Evolutionary conservation across 2,888 invertebrate genomes (phyloP).

Genomic region (Apamea monoglypha): DNA sequence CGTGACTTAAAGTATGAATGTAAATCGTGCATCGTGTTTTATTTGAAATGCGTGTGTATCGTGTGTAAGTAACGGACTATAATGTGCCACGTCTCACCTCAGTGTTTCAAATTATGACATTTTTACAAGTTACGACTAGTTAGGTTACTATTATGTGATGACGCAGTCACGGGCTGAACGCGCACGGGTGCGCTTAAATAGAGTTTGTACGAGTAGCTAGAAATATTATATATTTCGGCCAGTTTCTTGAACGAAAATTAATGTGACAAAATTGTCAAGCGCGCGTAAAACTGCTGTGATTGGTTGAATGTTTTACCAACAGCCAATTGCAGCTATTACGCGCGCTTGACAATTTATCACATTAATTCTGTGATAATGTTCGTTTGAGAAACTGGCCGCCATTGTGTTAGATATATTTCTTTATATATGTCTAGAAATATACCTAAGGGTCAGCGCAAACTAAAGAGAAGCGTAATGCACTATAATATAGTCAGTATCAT

Average conservation of each 20-base stretch:
- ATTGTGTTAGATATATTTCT: conserved; percentile 37
- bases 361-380: neutral
- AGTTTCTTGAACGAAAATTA: neutral
- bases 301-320: neutral
- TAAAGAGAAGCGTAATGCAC: neutral
- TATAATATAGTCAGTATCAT: neutral
- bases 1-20: neutral
- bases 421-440: conserved; percentile 2
- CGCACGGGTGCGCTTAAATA: conserved; percentile 5
- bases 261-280: neutral
- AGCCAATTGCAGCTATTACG: neutral
- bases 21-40: conserved; percentile 47
- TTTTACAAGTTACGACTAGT: conserved; percentile 67
- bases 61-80: conserved; percentile 67
- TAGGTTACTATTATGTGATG: conserved; percentile 41
- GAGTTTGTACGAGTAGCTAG: conserved; percentile 20
- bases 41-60: conserved; percentile 62
- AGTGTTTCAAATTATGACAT: conserved; percentile 75
- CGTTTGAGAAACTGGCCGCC: neutral
- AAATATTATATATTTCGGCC: neutral
- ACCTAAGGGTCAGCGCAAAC: neutral
- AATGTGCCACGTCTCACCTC: conserved; percentile 79
- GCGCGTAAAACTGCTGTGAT: neutral
- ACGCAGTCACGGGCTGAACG: conserved; percentile 34
- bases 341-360: neutral